Evolutionary conservation across 1,140 invertebrate species (phyloP).

Genomic region (Dendrolimus kikuchii): DNA sequence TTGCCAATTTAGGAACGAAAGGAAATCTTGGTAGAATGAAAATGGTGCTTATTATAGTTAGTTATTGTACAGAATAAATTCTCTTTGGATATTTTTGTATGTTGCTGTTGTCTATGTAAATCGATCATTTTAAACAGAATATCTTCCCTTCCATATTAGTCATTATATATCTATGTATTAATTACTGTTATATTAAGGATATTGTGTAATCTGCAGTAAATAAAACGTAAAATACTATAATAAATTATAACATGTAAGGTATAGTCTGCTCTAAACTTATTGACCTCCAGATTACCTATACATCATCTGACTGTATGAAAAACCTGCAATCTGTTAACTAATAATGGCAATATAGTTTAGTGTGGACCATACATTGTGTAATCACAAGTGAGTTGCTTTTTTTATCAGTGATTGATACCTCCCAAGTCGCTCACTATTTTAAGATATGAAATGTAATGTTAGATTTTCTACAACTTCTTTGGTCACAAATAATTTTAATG

Average conservation of each 20-base stretch:
- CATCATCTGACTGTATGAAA: no score
- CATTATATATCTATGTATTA: constrained; percentile 5
- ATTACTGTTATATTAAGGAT: constrained; percentile 9
- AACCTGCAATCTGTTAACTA: no score
- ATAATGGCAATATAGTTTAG: no score
- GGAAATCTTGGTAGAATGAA: constrained; percentile 44
- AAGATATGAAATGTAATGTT: constrained; percentile 14
- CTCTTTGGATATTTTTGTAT: constrained; percentile 56
- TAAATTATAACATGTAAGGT: no score
- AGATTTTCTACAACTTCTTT: constrained; percentile 50
- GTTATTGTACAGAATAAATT: constrained; percentile 69
- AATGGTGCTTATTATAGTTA: constrained; percentile 69
- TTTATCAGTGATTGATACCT: not conserved
- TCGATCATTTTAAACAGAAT: not conserved
- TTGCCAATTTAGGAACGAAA: constrained; percentile 34
- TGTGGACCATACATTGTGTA: no score
- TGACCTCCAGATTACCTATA: no score
- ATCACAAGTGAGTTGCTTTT: no score
- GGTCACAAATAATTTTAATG: constrained; percentile 63
- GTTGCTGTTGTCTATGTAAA: constrained; percentile 27
- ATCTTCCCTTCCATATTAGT: constrained; percentile 21
- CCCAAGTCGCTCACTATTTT: not conserved
- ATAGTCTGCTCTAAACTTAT: no score
- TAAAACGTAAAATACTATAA: no score
- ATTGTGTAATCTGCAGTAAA: constrained; percentile 37